A percentile compares a stretch with the other conserved stretches of the same genome.
phyloP scores from a whole-genome alignment of 2,797 vertebrate genomes.

The Podarcis lilfordi region DNA sequence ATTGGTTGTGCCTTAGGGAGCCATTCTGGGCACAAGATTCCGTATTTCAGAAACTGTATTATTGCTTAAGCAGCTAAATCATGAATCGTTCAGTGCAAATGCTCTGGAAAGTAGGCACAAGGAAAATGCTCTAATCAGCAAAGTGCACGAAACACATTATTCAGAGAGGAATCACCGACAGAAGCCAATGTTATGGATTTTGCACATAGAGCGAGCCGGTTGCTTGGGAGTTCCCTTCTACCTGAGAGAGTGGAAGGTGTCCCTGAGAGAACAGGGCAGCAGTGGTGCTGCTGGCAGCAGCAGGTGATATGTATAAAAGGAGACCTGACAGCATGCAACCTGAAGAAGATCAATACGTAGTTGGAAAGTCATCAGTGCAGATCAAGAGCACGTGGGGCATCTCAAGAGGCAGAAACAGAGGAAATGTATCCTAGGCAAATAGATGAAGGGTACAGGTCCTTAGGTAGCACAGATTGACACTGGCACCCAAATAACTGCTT shows the following conservation, averaged over 20 bases:
- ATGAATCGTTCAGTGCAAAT: neutral
- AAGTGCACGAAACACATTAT: neutral
- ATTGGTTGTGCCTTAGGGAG: neutral
- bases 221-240: neutral
- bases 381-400: neutral
- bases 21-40: neutral
- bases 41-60: neutral
- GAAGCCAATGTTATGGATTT: constrained; percentile 4
- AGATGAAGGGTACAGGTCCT: neutral
- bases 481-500: neutral
- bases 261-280: neutral
- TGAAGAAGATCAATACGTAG: neutral
- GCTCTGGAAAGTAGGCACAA: neutral
- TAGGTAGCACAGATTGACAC: neutral
- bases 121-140: neutral
- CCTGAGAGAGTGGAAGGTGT: neutral
- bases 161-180: neutral
- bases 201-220: neutral
- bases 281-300: neutral
- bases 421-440: neutral
- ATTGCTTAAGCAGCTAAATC: constrained; percentile 8
- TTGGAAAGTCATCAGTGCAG: constrained; percentile 2
- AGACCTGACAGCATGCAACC: neutral
- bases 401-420: neutral
- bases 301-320: neutral